A percentile compares a stretch with the other conserved stretches of the same genome.
phyloP scores from a whole-genome alignment of 1,140 invertebrate species.

The Steinernema khuongi region DNA sequence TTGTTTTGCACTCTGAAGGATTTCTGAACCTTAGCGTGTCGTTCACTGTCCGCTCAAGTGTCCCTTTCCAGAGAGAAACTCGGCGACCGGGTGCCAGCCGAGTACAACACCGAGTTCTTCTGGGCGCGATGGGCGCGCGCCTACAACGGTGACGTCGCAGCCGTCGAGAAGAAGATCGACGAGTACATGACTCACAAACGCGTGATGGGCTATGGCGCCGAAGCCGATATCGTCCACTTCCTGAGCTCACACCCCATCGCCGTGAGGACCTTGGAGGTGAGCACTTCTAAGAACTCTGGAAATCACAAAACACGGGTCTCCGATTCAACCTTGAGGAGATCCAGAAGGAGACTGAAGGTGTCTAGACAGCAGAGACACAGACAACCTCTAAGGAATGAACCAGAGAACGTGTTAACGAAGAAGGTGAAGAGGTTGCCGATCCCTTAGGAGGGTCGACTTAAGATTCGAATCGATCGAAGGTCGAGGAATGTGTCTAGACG shows the following conservation, averaged over 20 bases:
- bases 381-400: too few species aligned
- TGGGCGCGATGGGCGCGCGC: not conserved
- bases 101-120: conserved; percentile 1
- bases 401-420: too few species aligned
- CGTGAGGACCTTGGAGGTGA: not conserved
- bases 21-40: too few species aligned
- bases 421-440: too few species aligned
- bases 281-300: not conserved
- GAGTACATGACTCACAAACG: conserved; percentile 5
- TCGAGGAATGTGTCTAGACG: too few species aligned
- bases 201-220: not conserved
- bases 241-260: not conserved
- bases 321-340: not conserved
- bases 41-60: too few species aligned
- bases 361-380: too few species aligned
- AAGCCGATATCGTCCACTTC: not conserved
- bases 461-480: too few species aligned
- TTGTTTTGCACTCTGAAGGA: too few species aligned
- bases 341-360: too few species aligned
- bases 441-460: too few species aligned
- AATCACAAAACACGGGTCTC: not conserved
- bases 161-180: not conserved
- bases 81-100: not conserved
- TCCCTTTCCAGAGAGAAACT: not conserved
- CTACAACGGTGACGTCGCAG: not conserved